Evolutionary conservation across 2,797 vertebrate species (phyloP), one percentile per base, ranked within the genome.

Genomic region (Sciaenops ocellatus): DNA sequence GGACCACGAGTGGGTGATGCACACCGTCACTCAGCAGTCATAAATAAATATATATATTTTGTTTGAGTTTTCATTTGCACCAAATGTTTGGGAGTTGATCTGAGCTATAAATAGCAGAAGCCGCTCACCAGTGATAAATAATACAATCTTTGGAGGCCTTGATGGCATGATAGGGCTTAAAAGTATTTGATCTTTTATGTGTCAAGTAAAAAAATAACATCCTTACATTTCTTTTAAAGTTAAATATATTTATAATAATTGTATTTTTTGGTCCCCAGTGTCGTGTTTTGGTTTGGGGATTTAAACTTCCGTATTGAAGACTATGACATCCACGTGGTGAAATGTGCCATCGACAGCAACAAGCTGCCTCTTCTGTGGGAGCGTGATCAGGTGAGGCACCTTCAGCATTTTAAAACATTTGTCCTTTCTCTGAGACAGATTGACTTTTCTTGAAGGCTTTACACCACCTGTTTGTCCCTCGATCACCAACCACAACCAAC

Each of bases 261-360:
- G 34, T 9, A 7, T 74, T 22, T 26, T 22, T 44, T 6, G 10
- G 3, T 79, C 63, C 10, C 1, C 89, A 99, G 98, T 82, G 96
- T 99, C 0, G 95, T 99, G 57, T 99, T 99, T 93, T 99, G 98
- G 98, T 98, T 99, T 47, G 98, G 98, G 57, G 98, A 99, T 89
- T 95, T 99, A 85, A 99, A 99, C 87, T 99, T 99, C 90, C 97
- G 98, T 24, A 99, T 99, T 0, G 98, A 99, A 82, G 98, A 97
- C 89, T 96, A 98, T 0, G 98, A 99, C 85, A 97, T 97, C 79
- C 98, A 98, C 54, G 99, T 98, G 78, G 98, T 99, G 91, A 99
- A 99, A 91, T 96, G 97, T 3, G 97, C 98, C 78, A 96, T 99
- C 0, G 97, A 99, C 89, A 98, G 95, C 90, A 96, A 96, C 74